Evolutionary conservation across 2,888 invertebrate genomes (phyloP).

Genomic region (Drosophila histrio): DNA sequence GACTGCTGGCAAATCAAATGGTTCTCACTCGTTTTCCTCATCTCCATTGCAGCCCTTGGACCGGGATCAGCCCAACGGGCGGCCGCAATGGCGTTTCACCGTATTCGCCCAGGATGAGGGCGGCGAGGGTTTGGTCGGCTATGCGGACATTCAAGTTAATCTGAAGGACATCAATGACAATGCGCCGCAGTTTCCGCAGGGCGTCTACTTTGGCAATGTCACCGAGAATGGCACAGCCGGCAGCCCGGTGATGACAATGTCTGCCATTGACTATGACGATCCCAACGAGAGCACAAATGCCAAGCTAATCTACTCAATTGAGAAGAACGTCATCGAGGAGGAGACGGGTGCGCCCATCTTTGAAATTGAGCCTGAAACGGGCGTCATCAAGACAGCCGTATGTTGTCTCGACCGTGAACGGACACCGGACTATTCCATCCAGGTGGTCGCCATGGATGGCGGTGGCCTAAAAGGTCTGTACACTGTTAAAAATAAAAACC

Average conservation of each 20-base stretch:
- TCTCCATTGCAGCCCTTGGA: constrained; percentile 90
- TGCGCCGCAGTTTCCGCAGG: constrained; percentile 96
- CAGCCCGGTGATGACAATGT: constrained; percentile 99
- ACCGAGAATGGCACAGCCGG: constrained; percentile 98
- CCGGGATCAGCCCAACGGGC: constrained; percentile 97
- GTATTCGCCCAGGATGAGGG: constrained; percentile 98
- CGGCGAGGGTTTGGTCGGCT: constrained; percentile 96
- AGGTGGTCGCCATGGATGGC: constrained; percentile 97
- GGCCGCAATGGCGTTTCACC: constrained; percentile 97
- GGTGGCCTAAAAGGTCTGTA: constrained; percentile 94
- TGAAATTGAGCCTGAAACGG: constrained; percentile 97
- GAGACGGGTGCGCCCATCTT: constrained; percentile 98
- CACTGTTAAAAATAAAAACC: background rate
- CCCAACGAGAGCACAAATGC: constrained; percentile 98
- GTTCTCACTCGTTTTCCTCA: constrained; percentile 10
- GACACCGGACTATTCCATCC: constrained; percentile 97
- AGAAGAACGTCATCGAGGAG: constrained; percentile 98
- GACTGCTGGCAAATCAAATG: constrained; percentile 61
- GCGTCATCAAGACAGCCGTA: constrained; percentile 96
- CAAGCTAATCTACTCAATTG: constrained; percentile 96
- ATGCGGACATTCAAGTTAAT: constrained; percentile 98
- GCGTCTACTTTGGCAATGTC: constrained; percentile 96
- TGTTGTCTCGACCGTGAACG: constrained; percentile 96
- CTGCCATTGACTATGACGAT: constrained; percentile 98
- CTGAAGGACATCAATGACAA: constrained; percentile 99